Base-by-base conservation (phyloP, 1,140 invertebrate genomes). In the Melitaea cinxia region DNA sequence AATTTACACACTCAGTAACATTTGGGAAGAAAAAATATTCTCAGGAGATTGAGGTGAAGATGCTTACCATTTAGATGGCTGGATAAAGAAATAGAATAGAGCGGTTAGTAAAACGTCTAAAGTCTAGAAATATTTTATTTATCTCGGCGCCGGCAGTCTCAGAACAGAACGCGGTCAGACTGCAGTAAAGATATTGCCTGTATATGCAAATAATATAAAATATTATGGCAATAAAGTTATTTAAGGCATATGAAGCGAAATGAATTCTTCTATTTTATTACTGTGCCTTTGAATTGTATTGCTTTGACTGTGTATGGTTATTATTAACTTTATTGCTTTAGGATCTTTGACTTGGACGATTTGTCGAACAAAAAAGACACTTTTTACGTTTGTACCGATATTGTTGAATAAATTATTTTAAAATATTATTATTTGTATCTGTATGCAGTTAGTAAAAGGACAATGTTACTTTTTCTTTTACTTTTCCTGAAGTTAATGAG, bases 231-330 rank as follows among this genome's bases (percentile, higher is more conserved):
- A 66, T 66, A 66, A 66, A 58, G 28, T 60, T 66, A 57, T 54
- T 33, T 52, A 47, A 66, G 63, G 67, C 62, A 67, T 65, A 69
- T 70, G 63, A 61, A 57, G 53, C 37, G 58, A 45, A 65, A 69
- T 54, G 60, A 63, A 63, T 52, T 55, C 33, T 24, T 49, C 3
- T 10, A 1, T 28, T 57, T 45, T 28, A 52, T 30, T 28, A 15
- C 24, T 52, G 10, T 52, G 19, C 24, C 24, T 23, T 19, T 7
- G 47, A 24, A 42, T 42, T 15, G 14, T 47, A 47, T 47, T 47
- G 21, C 19, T 47, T 47, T 23, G 42, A n/a, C 23, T 47, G 21
- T 12, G 42, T 47, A 23, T 14, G 2, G 10, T 21, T 47, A 23
- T 4, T 12, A 12, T 7, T 47, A 19, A 47, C 14, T 4, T 15